Percentiles rank a stretch among this genome's conserved stretches.
Conservation (phyloP, 2,797 vertebrate genomes). For the Masticophis lateralis region DNA sequence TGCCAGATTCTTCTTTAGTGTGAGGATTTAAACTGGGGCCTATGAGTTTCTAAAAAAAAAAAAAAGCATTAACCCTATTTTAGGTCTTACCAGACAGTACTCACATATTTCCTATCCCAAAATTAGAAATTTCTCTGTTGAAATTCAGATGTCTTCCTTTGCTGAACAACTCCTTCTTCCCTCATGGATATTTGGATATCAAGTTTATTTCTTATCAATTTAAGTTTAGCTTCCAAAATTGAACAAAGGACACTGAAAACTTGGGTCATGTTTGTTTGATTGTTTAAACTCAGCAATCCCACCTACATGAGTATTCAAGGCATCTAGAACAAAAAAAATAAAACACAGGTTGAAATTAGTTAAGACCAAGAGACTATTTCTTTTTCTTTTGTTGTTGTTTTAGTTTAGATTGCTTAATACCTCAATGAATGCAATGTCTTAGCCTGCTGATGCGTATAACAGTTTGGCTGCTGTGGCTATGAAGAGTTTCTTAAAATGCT, state of each 20-base stretch:
- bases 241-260: neutral
- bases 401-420: neutral
- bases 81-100: neutral
- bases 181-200: neutral
- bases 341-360: neutral
- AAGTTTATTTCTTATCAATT: neutral
- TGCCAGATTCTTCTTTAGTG: neutral
- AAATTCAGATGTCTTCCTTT: neutral
- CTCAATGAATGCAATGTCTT: neutral
- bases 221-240: neutral
- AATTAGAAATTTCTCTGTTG: neutral
- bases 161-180: neutral
- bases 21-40: neutral
- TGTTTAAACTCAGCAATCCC: neutral
- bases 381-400: neutral
- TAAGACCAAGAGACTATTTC: neutral
- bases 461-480: neutral
- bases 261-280: neutral
- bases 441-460: neutral
- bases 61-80: neutral
- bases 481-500: neutral
- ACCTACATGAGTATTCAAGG: neutral
- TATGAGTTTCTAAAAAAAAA: neutral
- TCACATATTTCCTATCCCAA: neutral
- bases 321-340: neutral